phyloP scores from a whole-genome alignment of 1,140 invertebrate genomes.

The Heliothis virescens region DNA sequence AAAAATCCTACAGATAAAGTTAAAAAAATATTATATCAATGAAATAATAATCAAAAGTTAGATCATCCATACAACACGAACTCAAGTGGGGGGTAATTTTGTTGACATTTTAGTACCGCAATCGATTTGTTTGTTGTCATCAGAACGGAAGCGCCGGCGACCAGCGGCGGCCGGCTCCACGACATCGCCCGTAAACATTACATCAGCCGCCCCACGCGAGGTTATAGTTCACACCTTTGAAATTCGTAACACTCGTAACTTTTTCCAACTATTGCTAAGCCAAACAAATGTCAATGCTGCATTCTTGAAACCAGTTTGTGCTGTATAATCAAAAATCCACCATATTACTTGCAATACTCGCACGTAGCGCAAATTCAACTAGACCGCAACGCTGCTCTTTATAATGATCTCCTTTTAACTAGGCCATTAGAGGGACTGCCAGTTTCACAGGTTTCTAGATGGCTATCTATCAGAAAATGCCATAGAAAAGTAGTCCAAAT shows the following conservation, averaged over 20 bases:
- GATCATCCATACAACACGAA: not conserved
- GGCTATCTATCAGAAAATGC: too few relatives aligned
- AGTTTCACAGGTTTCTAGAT: too few relatives aligned
- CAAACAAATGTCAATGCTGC: slow-evolving; percentile 9
- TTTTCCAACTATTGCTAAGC: slow-evolving; percentile 19
- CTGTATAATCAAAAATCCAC: not conserved
- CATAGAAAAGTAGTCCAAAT: too few relatives aligned
- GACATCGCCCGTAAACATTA: slow-evolving; percentile 10
- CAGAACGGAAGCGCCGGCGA: not conserved
- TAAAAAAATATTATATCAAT: not conserved
- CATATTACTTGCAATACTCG: not conserved
- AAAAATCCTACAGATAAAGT: too few relatives aligned
- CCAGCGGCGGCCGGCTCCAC: not conserved
- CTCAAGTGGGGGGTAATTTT: not conserved
- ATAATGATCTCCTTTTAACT: too few relatives aligned
- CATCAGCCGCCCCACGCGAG: slow-evolving; percentile 23
- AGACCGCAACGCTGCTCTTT: too few relatives aligned
- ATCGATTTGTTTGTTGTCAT: slow-evolving; percentile 29
- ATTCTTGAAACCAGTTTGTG: not conserved
- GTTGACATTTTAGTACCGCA: not conserved
- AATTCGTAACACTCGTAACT: slow-evolving; percentile 8
- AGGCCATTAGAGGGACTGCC: too few relatives aligned
- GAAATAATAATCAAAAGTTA: not conserved
- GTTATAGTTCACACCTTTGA: not conserved
- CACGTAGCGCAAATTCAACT: not conserved